Evolutionary conservation across 2,113 vertebrate genomes (phyloP).

Genomic region (Prunella himalayana): DNA sequence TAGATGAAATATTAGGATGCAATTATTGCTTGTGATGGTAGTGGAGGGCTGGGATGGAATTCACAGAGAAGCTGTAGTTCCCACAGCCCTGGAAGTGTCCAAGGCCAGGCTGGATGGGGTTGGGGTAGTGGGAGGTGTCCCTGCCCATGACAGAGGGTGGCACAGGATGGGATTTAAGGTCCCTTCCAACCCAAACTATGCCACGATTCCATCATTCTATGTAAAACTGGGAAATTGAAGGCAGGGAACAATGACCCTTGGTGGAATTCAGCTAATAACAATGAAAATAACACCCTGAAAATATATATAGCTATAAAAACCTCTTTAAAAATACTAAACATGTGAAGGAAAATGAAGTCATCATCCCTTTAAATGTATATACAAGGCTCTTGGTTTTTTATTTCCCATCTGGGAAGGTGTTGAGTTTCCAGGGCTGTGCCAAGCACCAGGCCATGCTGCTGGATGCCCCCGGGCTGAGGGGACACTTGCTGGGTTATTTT

Average conservation of each 20-base stretch:
- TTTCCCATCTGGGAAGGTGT: not conserved
- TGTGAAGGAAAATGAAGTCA: accelerated
- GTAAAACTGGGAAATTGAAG: not conserved
- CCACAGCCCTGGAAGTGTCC: not conserved
- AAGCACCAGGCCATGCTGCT: not conserved
- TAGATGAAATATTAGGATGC: not conserved
- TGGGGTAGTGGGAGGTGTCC: accelerated
- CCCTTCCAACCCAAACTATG: not conserved
- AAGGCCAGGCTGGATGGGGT: not conserved
- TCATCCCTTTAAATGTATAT: not conserved
- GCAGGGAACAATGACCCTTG: not conserved
- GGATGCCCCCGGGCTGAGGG: not conserved
- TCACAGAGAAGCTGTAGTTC: not conserved
- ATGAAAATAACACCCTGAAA: not conserved
- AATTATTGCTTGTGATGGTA: not conserved
- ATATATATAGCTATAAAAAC: accelerated
- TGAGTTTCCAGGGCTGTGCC: not conserved
- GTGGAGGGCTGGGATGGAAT: not conserved
- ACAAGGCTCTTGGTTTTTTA: not conserved
- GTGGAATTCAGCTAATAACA: not conserved
- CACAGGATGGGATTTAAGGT: not conserved
- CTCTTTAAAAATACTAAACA: not conserved
- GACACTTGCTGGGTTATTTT: slow-evolving; percentile 22
- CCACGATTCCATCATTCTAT: accelerated
- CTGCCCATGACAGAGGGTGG: not conserved